These are phyloP conservation scores for Cyaniris semiargus DNA, from an alignment of 2,888 invertebrate genomes.

Conservation along the genomic window DNA sequence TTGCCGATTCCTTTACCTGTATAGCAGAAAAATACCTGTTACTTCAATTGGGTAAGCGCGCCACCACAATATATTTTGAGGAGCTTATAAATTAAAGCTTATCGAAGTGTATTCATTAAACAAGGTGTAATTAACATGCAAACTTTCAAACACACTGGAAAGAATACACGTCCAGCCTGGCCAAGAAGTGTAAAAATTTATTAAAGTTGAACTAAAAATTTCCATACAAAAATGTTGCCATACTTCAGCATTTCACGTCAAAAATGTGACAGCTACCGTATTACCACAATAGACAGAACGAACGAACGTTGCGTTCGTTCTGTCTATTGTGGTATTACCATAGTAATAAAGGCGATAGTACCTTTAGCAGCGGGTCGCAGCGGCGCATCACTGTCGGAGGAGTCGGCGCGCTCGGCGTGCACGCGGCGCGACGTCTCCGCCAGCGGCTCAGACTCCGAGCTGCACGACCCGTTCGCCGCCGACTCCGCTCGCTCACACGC, in stretches of 20 bases:
- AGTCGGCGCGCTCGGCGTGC: constrained; percentile 52
- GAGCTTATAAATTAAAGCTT: background rate
- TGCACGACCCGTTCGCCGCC: constrained; percentile 40
- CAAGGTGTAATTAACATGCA: background rate
- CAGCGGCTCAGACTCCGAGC: constrained; percentile 58
- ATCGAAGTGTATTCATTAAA: no score
- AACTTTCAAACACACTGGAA: no score
- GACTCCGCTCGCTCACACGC: constrained; percentile 19
- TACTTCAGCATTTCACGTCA: no score
- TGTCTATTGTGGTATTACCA: no score
- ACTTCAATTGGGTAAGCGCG: background rate
- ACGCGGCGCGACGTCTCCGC: constrained; percentile 56
- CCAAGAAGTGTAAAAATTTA: no score
- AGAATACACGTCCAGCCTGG: no score
- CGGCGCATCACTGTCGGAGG: constrained; percentile 68
- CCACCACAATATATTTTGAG: no score
- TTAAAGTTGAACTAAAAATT: no score
- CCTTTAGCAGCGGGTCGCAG: constrained; percentile 59
- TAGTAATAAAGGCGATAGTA: constrained; percentile 35
- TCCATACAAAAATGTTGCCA: no score
- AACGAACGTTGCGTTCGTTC: no score
- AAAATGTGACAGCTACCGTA: no score
- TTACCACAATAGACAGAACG: no score
- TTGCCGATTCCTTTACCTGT: constrained; percentile 74
- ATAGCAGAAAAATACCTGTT: background rate